Evolutionary conservation across 2,113 vertebrate genomes (phyloP).

Genomic region (Erpornis zantholeuca): DNA sequence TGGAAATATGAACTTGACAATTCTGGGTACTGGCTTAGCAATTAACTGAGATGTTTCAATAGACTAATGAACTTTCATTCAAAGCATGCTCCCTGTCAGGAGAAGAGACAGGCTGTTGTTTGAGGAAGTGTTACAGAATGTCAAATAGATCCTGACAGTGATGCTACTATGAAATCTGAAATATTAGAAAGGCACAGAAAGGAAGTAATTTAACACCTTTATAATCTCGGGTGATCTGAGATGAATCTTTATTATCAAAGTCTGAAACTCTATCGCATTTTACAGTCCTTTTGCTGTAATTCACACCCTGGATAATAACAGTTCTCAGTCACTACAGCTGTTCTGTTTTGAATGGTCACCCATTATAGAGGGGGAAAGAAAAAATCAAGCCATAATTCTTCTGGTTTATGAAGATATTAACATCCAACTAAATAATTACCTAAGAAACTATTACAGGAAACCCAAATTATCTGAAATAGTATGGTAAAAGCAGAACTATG

Average conservation of each 20-base stretch:
- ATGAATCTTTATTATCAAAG: neutral
- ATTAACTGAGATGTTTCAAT: slow-evolving; percentile 70
- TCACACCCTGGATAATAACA: neutral
- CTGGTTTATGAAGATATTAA: neutral
- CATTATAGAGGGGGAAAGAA: neutral
- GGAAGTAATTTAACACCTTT: slow-evolving; percentile 43
- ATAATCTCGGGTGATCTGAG: neutral
- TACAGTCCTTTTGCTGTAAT: neutral
- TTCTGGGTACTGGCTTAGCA: slow-evolving; percentile 61
- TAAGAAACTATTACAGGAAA: neutral
- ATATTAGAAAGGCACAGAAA: neutral
- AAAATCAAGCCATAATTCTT: neutral
- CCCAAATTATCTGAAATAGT: neutral
- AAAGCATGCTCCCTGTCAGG: slow-evolving; percentile 58
- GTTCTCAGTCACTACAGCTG: neutral
- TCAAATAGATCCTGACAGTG: slow-evolving; percentile 28
- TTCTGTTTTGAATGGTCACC: neutral
- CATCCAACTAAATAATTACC: neutral
- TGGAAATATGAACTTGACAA: slow-evolving; percentile 71
- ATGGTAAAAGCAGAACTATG: neutral
- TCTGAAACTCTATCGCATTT: neutral
- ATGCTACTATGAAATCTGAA: neutral
- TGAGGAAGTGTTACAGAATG: slow-evolving; percentile 20
- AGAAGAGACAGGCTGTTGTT: slow-evolving; percentile 52
- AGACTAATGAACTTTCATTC: slow-evolving; percentile 72